phyloP scores from a whole-genome alignment of 1,140 invertebrate genomes.

The Babylonia areolata region DNA sequence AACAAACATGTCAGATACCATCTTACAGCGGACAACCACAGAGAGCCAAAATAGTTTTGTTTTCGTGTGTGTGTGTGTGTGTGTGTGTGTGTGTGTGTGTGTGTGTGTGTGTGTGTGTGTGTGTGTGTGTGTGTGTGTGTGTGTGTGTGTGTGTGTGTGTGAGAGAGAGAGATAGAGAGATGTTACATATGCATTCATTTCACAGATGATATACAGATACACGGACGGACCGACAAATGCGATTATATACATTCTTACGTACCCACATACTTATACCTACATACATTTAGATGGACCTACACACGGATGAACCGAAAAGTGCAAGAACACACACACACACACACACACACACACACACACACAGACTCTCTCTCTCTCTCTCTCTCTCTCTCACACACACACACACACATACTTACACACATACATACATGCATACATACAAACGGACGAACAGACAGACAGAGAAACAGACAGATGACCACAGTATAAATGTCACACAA shows the following conservation, averaged over 20 bases:
- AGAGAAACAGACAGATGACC: not conserved
- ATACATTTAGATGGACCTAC: too few relatives aligned
- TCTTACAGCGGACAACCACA: too few relatives aligned
- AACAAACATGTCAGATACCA: too few relatives aligned
- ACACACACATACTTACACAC: conserved; percentile 2
- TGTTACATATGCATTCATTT: not conserved
- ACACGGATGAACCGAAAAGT: not conserved
- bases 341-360: conserved; percentile 11
- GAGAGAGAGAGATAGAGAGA: not conserved
- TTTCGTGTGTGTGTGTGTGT: too few relatives aligned
- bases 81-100: not conserved
- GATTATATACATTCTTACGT: not conserved
- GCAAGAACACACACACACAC: not conserved
- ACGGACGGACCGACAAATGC: not conserved
- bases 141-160: not conserved
- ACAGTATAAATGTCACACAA: not conserved
- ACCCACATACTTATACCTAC: not conserved
- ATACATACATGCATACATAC: not conserved
- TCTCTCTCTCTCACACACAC: not conserved
- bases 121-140: not conserved
- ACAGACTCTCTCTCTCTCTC: not conserved
- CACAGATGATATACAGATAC: not conserved
- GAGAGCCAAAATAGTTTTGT: too few relatives aligned
- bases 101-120: not conserved
- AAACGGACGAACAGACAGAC: not conserved